Evolutionary conservation across 2,888 invertebrate genomes (phyloP).

Genomic region (Lapara coniferarum): DNA sequence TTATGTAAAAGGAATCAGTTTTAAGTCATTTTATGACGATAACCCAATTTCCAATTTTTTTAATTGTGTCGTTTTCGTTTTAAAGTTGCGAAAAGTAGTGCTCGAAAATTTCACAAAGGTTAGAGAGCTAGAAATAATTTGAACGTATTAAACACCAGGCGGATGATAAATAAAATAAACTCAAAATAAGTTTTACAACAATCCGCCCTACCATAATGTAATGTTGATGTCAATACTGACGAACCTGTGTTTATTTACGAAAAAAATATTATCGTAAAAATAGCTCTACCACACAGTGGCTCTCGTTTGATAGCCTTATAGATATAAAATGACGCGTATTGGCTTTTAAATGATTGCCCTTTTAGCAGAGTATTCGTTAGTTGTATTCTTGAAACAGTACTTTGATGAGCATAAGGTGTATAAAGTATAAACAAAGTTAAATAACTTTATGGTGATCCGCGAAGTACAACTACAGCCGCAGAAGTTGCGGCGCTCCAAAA

Average conservation of each 20-base stretch:
- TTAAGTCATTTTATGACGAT: no score
- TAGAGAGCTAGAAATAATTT: background rate
- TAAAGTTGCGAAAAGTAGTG: no score
- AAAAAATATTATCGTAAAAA: background rate
- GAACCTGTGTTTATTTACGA: background rate
- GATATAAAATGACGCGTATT: background rate
- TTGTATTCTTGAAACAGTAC: background rate
- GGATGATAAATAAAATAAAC: background rate
- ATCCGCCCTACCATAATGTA: background rate
- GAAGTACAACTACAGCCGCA: background rate
- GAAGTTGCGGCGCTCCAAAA: slow-evolving; percentile 1
- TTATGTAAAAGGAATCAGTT: no score
- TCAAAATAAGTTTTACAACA: slow-evolving; percentile 3
- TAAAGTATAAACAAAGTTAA: slow-evolving; percentile 14
- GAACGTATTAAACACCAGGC: background rate
- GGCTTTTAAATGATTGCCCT: background rate
- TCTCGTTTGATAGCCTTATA: slow-evolving; percentile 1
- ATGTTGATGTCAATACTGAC: background rate
- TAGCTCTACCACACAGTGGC: background rate
- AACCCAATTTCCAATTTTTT: no score
- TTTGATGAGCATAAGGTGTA: background rate
- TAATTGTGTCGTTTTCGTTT: no score
- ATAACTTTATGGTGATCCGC: slow-evolving; percentile 6
- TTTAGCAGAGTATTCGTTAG: background rate
- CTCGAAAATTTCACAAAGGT: no score